Base-by-base conservation (phyloP, 2,113 vertebrate species). In the Aplodontia rufa region DNA sequence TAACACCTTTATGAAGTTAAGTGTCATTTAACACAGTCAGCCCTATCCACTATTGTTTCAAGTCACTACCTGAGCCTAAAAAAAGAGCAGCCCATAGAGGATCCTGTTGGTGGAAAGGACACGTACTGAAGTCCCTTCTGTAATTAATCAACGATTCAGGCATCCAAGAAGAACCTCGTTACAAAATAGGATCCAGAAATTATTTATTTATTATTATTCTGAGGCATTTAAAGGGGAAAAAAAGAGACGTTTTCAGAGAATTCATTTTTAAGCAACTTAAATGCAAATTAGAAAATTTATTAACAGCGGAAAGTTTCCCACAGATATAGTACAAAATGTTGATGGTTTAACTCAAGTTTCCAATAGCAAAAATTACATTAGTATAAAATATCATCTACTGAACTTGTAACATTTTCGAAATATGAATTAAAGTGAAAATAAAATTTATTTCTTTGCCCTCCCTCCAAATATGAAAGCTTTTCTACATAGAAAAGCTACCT, bases 351-450 rank as follows among this genome's bases (percentile, higher is more conserved):
- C 78, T 90, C 92, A 95, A 93, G 84, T 68, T 80, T 85, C 53
- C 35, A 94, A 62, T 16, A 96, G n/a, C 78, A 92, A 93, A 91
- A 94, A 71, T 53, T 95, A 22, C 76, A 90, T 3, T 17, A 78
- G 20, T 32, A 68, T 81, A 88, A 93, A 81, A 40, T 84, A 85
- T 68, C 58, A 89, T 81, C 64, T 88, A 91, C 1, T 62, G 78
- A 92, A 72, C 35, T 20, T 66, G 58, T 76, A 66, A 53, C 24
- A 92, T 94, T 96, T 94, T 86, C 55, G 84, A 95, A 94, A 87
- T 75, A 83, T 4, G 55, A 93, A 90, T 92, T 90, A 92, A 92
- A 81, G 76, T 92, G 35, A 90, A 97, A 96, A 92, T 72, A 93
- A 95, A 95, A 95, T 24, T 82, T 22, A 75, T 40, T 90, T 87